Evolutionary conservation across 2,113 vertebrate species (phyloP).

Genomic region (Lagopus leucura): DNA sequence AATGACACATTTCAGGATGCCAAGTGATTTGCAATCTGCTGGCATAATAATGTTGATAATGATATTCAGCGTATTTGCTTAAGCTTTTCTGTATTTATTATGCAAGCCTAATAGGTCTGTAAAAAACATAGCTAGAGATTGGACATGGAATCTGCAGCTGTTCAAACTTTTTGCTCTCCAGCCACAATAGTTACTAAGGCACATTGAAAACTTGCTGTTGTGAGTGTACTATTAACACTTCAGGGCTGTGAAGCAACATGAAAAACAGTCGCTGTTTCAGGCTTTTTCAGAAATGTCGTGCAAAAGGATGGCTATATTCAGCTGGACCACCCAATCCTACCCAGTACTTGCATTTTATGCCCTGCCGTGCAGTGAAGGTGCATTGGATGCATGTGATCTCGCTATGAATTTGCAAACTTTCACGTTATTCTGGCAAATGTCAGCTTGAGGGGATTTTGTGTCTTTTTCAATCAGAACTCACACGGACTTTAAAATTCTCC

Average conservation of each 20-base stretch:
- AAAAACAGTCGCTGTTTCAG: background rate
- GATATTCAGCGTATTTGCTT: slow-evolving; percentile 28
- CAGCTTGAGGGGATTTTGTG: background rate
- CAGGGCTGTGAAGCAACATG: background rate
- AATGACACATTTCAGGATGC: slow-evolving; percentile 22
- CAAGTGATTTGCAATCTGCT: slow-evolving; percentile 26
- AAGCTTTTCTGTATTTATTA: slow-evolving; percentile 50
- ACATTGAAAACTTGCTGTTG: slow-evolving; percentile 7
- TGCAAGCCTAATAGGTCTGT: slow-evolving; percentile 30
- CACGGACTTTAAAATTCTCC: background rate
- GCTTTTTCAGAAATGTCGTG: background rate
- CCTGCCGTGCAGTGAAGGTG: background rate
- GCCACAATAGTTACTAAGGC: slow-evolving; percentile 27
- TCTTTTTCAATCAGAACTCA: background rate
- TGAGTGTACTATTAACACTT: background rate
- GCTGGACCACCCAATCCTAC: background rate
- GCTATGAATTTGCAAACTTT: background rate
- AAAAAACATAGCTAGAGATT: background rate
- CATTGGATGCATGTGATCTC: background rate
- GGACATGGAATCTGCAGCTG: slow-evolving; percentile 54
- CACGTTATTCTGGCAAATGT: background rate
- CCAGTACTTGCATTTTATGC: background rate
- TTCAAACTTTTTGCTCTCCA: slow-evolving; percentile 18
- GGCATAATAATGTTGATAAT: background rate
- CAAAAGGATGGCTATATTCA: background rate